Base-by-base conservation (phyloP, 2,888 invertebrate species). In the Hirtodrosophila cameraria region DNA sequence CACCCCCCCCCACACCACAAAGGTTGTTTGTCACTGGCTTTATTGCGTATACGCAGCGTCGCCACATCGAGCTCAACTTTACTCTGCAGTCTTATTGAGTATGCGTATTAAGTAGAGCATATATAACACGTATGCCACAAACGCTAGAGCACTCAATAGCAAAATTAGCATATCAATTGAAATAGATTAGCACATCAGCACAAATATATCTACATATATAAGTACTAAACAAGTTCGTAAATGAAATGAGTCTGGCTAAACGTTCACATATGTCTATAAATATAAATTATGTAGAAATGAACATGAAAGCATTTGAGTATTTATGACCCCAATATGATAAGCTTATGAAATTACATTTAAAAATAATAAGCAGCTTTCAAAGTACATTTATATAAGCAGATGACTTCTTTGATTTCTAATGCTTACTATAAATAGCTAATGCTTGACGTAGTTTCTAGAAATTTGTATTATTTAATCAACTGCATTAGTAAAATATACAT, bases 81-180 rank as follows among this genome's bases (percentile, higher is more conserved):
- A 12, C 55, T 46, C 36, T 46, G 23, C 38, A 30, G 49, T 68
- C 77, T 74, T 55, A 81, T n/a, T 43, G 75, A 54, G 23, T 45
- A n/a, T 55, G 25, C 25, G 20, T 65, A 41, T 59, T 53, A 31
- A 23, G 23, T 23, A 1, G 25, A 9, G 25, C 55, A 52, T 16
- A 25, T 33, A 15, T 11, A 11, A 7, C 11, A 45, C 13, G 46
- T 45, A 41, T 50, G 41, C 25, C 38, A 54, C 31, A 52, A 39
- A 43, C 27, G 67, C 13, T 36, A 33, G 7, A 12, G 30, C 50
- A 61, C 52, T 82, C 83, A 67, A 53, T 75, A 42, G 43, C 16
- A 59, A 85, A 75, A 82, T 78, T 82, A 79, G 63, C 83, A 82
- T 82, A 60, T 71, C 54, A 75, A 63, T 81, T 62, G 52, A 58